These are phyloP conservation scores for Cryptoprocta ferox DNA, from an alignment of 2,797 vertebrate genomes.

Conservation along the genomic window DNA sequence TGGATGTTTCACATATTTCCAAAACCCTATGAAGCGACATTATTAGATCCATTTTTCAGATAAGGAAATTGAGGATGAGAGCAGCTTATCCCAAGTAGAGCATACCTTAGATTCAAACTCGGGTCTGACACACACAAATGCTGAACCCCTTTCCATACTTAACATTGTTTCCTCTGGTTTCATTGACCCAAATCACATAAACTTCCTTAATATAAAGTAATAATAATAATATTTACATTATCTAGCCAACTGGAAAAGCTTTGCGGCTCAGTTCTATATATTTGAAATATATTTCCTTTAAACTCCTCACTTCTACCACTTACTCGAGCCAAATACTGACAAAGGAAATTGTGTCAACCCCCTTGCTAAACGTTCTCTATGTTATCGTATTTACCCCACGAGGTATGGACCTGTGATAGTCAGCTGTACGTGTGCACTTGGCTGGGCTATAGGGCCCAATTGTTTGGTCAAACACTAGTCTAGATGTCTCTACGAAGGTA, in stretches of 20 bases:
- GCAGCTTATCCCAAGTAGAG: neutral
- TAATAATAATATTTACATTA: neutral
- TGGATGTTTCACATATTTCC: neutral
- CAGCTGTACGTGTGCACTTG: neutral
- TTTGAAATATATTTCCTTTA: neutral
- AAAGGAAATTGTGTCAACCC: neutral
- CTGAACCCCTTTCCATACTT: neutral
- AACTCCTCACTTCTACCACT: neutral
- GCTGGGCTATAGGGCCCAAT: neutral
- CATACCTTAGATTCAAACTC: neutral
- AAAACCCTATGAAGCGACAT: neutral
- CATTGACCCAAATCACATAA: neutral
- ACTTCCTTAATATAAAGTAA: neutral
- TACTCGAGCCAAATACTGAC: neutral
- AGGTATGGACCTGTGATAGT: neutral
- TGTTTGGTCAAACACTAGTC: neutral
- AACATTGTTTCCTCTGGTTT: neutral
- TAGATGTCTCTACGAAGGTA: neutral
- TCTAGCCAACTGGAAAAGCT: neutral
- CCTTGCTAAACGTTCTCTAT: neutral
- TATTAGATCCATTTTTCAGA: neutral
- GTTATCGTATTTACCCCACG: neutral
- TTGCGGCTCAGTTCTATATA: neutral
- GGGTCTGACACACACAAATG: neutral
- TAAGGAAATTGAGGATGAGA: neutral